Base-by-base conservation (phyloP, 2,888 invertebrate genomes). In the Athripsodes cinereus region DNA sequence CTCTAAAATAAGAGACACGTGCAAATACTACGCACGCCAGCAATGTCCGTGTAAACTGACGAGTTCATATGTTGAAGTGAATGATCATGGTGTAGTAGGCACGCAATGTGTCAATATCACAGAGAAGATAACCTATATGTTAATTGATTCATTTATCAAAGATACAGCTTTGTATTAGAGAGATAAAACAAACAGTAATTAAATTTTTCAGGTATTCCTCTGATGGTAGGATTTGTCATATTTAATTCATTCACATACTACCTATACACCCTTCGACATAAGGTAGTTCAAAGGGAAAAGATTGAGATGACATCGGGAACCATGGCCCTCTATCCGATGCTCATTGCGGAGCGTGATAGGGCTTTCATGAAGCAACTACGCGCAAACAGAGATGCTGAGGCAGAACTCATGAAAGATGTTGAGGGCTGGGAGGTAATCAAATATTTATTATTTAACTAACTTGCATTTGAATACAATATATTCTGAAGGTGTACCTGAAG, bases 381-480 rank as follows among this genome's bases (percentile, higher is more conserved):
- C 54, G 80, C 79, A 58, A 91, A 92, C 72, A 82, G 93, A 16
- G 92, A 93, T 16, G 88, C 88, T 64, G 96, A 96, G 73, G 80
- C 80, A 1, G 85, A 90, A 57, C 76, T 96, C 31, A 97, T 97
- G 96, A 85, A 85, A 64, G 84, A 95, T 72, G 91, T 93, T 13
- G 88, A 90, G 58, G 90, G 89, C 65, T 96, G 96, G 96, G 85
- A 89, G 78, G 83, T 82, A 67, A n/a, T n/a, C n/a, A n/a, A n/a
- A n/a, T n/a, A n/a, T n/a, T n/a, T n/a, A n/a, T n/a, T n/a, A n/a
- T n/a, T n/a, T n/a, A n/a, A n/a, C n/a, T n/a, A n/a, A n/a, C n/a
- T n/a, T n/a, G n/a, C n/a, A n/a, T n/a, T n/a, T n/a, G n/a, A n/a
- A n/a, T n/a, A n/a, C n/a, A n/a, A n/a, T n/a, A n/a, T n/a, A n/a